phyloP scores from a whole-genome alignment of 2,888 invertebrate species.

The Malachius bipustulatus region DNA sequence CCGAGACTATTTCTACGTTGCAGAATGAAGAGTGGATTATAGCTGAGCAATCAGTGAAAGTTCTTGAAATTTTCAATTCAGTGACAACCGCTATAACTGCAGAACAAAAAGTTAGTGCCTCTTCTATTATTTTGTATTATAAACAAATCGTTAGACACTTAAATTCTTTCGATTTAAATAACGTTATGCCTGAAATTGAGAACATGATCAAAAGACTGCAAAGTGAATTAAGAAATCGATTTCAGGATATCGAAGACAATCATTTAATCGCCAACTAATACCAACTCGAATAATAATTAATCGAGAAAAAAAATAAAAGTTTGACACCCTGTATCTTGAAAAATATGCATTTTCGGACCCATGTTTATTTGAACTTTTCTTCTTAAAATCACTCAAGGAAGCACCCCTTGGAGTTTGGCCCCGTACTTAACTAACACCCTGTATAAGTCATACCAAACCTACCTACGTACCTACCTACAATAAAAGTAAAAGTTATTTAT shows the following conservation, averaged over 20 bases:
- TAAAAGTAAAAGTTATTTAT: no score
- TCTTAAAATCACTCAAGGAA: no score
- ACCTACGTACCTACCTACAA: no score
- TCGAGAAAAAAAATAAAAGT: no score
- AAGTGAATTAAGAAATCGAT: constrained; percentile 10
- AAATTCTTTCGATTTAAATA: background rate
- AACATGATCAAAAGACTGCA: constrained; percentile 13
- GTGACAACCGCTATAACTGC: background rate
- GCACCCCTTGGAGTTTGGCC: no score
- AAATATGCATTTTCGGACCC: no score
- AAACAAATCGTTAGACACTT: constrained; percentile 3
- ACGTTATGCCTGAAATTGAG: constrained; percentile 12
- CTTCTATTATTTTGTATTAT: constrained; percentile 5
- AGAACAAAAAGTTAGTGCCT: constrained; percentile 2
- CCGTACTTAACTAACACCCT: no score
- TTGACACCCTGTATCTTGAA: no score
- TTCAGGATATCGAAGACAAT: constrained; percentile 11
- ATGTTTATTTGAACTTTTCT: no score
- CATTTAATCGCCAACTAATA: constrained; percentile 12
- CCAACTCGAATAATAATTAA: no score
- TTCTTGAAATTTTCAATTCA: constrained; percentile 8
- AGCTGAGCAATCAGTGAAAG: constrained; percentile 5
- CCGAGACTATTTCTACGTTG: background rate
- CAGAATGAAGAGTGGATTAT: constrained; percentile 6
- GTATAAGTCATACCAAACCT: no score